These are phyloP conservation scores for Radopholus similis DNA, from an alignment of 1,140 invertebrate genomes.

Conservation along the genomic window DNA sequence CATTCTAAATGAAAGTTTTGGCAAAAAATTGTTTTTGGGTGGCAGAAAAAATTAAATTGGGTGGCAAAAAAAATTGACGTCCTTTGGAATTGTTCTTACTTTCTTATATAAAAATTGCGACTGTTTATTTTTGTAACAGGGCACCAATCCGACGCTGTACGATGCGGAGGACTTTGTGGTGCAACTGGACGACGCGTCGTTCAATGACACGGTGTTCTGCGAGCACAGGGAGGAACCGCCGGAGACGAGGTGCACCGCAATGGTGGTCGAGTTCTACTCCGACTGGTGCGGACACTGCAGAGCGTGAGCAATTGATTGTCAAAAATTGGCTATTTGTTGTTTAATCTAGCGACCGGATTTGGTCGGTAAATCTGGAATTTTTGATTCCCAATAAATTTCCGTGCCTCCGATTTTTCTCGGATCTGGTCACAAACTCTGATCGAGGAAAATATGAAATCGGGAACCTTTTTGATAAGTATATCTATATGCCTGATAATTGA, in stretches of 20 bases:
- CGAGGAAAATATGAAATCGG: too few relatives aligned
- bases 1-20: too few relatives aligned
- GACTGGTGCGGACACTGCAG: slow-evolving; percentile 60
- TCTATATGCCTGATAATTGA: too few relatives aligned
- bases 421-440: too few relatives aligned
- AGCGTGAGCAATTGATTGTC: slow-evolving; percentile 35
- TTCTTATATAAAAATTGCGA: not conserved
- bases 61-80: too few relatives aligned
- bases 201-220: slow-evolving; percentile 59
- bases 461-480: too few relatives aligned
- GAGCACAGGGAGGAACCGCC: not conserved
- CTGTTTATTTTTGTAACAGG: slow-evolving; percentile 22
- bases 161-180: slow-evolving; percentile 47
- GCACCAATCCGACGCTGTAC: slow-evolving; percentile 57
- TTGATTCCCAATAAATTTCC: not conserved
- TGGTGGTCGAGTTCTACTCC: slow-evolving; percentile 50
- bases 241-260: not conserved
- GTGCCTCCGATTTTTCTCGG: too few relatives aligned
- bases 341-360: too few relatives aligned
- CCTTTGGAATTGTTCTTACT: too few relatives aligned
- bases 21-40: too few relatives aligned
- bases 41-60: too few relatives aligned
- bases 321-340: too few relatives aligned
- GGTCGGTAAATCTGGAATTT: not conserved
- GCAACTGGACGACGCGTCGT: slow-evolving; percentile 54